phyloP scores from a whole-genome alignment of 2,888 invertebrate species.

The Microplitis manilae region DNA sequence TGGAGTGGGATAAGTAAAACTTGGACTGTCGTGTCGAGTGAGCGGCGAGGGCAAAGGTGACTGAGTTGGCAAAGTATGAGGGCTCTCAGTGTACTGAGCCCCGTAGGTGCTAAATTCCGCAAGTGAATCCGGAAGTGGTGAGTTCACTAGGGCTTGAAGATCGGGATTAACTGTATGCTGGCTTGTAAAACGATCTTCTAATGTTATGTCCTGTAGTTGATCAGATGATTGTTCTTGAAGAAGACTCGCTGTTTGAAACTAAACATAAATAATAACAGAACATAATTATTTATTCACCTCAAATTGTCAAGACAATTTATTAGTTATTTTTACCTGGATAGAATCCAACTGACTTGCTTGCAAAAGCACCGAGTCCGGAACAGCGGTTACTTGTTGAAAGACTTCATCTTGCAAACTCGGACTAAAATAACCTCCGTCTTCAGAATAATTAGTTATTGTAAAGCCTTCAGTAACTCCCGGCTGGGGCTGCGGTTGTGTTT shows the following conservation, averaged over 20 bases:
- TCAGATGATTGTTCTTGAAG: constrained; percentile 69
- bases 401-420: constrained; percentile 79
- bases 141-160: constrained; percentile 84
- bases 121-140: constrained; percentile 83
- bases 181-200: constrained; percentile 72
- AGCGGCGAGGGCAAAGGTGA: constrained; percentile 79
- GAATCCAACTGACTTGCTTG: constrained; percentile 78
- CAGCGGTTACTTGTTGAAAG: constrained; percentile 78
- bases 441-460: constrained; percentile 69
- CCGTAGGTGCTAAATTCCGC: constrained; percentile 88
- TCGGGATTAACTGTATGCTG: constrained; percentile 79
- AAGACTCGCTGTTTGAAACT: constrained; percentile 70
- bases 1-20: constrained; percentile 88
- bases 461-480: constrained; percentile 66
- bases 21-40: constrained; percentile 79
- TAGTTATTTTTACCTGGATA: constrained; percentile 66
- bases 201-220: constrained; percentile 71
- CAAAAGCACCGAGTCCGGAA: constrained; percentile 79
- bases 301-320: not conserved
- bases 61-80: constrained; percentile 73
- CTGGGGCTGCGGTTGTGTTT: constrained; percentile 54
- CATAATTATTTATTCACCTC: not conserved
- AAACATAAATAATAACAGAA: constrained; percentile 10
- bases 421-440: constrained; percentile 71
- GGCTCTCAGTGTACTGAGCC: constrained; percentile 69